Percentiles rank a stretch among this genome's conserved stretches.
Evolutionary conservation across 2,888 invertebrate genomes (phyloP).

Genomic region (Calliphora vomitoria): DNA sequence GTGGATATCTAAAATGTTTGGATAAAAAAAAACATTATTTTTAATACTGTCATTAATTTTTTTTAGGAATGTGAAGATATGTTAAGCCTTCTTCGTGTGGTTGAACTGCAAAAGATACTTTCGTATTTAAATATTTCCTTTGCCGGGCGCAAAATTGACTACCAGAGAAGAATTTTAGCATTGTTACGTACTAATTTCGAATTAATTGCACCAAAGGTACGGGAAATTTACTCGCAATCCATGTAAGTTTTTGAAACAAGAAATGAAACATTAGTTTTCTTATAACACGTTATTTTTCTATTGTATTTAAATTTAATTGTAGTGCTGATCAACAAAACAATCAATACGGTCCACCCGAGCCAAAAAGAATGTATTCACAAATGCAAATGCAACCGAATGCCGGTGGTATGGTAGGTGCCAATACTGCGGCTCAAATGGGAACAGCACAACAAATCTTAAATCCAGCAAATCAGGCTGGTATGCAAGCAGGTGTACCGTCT

Average conservation of each 20-base stretch:
- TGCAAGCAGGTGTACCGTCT: slow-evolving; percentile 75
- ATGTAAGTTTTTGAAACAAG: slow-evolving; percentile 77
- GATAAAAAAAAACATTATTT: too few relatives aligned
- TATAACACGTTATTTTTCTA: not conserved
- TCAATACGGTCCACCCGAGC: slow-evolving; percentile 79
- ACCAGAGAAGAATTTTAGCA: slow-evolving; percentile 90
- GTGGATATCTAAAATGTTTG: too few relatives aligned
- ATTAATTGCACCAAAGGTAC: slow-evolving; percentile 86
- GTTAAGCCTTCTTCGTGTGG: slow-evolving; percentile 89
- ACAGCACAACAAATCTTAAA: slow-evolving; percentile 73
- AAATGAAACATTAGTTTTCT: not conserved
- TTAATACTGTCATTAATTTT: not conserved
- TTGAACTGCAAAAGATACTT: slow-evolving; percentile 93
- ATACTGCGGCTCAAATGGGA: slow-evolving; percentile 75
- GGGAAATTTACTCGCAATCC: slow-evolving; percentile 84
- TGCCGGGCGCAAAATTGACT: slow-evolving; percentile 91
- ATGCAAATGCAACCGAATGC: slow-evolving; percentile 83
- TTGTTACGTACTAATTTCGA: slow-evolving; percentile 88
- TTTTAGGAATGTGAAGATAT: slow-evolving; percentile 83
- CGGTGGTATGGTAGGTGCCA: slow-evolving; percentile 78
- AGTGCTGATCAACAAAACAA: slow-evolving; percentile 76
- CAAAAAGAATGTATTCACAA: slow-evolving; percentile 83
- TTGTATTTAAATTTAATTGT: not conserved
- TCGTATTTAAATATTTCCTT: slow-evolving; percentile 92
- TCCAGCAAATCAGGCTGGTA: slow-evolving; percentile 69